Percentiles rank a stretch among this genome's conserved stretches.
Conservation (phyloP, 2,888 invertebrate genomes). For the Holacanthella duospinosa region DNA sequence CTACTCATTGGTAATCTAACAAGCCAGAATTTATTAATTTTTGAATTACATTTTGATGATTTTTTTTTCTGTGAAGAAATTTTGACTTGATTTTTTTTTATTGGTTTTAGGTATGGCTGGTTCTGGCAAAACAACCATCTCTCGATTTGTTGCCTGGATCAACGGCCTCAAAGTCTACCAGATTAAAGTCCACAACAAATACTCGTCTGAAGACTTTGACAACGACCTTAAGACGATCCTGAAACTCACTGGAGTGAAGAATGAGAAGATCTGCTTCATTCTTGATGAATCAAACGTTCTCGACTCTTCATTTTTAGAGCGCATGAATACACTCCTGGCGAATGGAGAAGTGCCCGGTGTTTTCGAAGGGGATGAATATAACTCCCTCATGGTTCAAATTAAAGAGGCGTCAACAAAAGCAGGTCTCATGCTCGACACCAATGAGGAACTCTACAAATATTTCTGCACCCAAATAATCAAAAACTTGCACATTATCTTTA, state of each 20-base stretch:
- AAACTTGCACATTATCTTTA: constrained; percentile 98
- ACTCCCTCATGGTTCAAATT: constrained; percentile 98
- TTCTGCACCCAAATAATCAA: constrained; percentile 98
- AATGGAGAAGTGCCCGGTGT: constrained; percentile 96
- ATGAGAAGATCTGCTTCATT: constrained; percentile 98
- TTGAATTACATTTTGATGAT: no score
- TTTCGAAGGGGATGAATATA: constrained; percentile 93
- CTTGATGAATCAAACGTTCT: constrained; percentile 97
- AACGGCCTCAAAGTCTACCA: constrained; percentile 98
- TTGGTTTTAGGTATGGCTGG: constrained; percentile 99
- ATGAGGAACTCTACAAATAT: constrained; percentile 99
- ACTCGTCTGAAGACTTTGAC: constrained; percentile 96
- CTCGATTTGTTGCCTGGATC: constrained; percentile 99
- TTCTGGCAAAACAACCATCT: constrained; percentile 97
- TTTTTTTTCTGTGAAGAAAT: no score
- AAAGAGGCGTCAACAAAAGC: constrained; percentile 97
- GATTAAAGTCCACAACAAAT: constrained; percentile 98
- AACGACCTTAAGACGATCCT: constrained; percentile 88
- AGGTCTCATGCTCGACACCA: constrained; percentile 95
- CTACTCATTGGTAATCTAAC: no score
- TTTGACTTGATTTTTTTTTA: no score
- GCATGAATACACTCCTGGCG: constrained; percentile 97
- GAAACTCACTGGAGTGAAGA: constrained; percentile 77
- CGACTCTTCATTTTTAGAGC: constrained; percentile 95
- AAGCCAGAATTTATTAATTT: no score